Base-by-base conservation (phyloP, 2,888 invertebrate species). In the Bellardia bayeri region DNA sequence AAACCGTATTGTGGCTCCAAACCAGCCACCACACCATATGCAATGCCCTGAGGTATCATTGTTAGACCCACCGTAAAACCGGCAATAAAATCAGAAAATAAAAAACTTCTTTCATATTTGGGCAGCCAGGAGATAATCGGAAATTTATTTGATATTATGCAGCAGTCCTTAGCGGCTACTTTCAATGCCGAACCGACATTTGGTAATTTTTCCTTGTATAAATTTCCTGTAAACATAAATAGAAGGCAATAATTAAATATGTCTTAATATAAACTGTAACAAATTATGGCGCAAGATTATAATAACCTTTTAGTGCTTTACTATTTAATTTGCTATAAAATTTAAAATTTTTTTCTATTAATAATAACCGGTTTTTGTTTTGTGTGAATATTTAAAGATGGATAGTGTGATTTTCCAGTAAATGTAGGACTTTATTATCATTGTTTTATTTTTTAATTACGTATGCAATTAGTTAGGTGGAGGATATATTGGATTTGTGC, bases 21-120 rank as follows among this genome's bases (percentile, higher is more conserved):
- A 85, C 97, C 97, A 82, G 97, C 97, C 0, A 97, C 95, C 7
- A 96, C 95, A 0, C 97, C 97, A 90, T 97, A 97, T 0, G 97
- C 97, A 78, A 97, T 97, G 2, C 97, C 97, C 94, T 97, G 97
- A 0, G 97, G 97, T 90, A 97, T 97, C 33, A 96, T 97, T 0
- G 97, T 97, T 5, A 97, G 93, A 30, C 96, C 97, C 1, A 97
- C 97, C 94, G 97, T 97, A 76, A 97, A 93, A 90, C 98, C 98
- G 49, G 98, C 98, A 78, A 98, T 95, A 80, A 96, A 93, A 92
- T 98, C 98, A 88, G 97, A 96, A 71, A 97, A 91, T 49, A 97
- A 92, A 91, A 95, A 95, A 69, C 95, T 94, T 75, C 95, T 91
- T 82, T 95, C 95, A 94, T 98, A 98, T 13, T 94, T 94, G 0